Conservation (phyloP, 1,140 invertebrate species). For the Bombus confusus region DNA sequence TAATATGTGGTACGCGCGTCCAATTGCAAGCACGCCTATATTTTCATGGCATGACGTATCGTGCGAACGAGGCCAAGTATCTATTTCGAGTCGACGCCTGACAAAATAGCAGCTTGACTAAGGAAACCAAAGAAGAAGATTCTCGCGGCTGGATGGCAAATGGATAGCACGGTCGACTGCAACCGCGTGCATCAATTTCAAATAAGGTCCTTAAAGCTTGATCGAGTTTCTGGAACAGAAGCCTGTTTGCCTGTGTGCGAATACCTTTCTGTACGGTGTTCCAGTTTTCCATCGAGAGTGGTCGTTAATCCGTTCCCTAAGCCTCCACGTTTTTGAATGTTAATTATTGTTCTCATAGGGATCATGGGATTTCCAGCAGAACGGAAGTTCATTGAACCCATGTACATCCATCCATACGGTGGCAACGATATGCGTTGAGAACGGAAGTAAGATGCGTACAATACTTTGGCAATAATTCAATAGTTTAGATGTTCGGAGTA, state of each 20-base stretch:
- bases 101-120: background rate
- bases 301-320: slow-evolving; percentile 17
- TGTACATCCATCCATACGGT: background rate
- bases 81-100: slow-evolving; percentile 1
- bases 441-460: too few relatives aligned
- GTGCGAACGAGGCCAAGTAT: background rate
- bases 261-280: background rate
- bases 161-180: background rate
- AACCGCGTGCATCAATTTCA: slow-evolving; percentile 40
- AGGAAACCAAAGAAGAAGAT: slow-evolving; percentile 4
- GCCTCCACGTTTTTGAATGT: slow-evolving; percentile 29
- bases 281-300: background rate
- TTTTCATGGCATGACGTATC: background rate
- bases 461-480: too few relatives aligned
- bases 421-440: background rate
- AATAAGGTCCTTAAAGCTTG: slow-evolving; percentile 50
- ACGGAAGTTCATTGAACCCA: background rate
- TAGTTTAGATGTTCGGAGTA: too few relatives aligned
- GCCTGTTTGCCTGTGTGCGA: background rate
- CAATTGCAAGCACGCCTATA: background rate
- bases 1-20: background rate
- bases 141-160: slow-evolving; percentile 1
- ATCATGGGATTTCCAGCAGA: background rate
- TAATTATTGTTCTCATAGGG: slow-evolving; percentile 12
- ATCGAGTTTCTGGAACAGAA: slow-evolving; percentile 38